A percentile compares a stretch with the other conserved stretches of the same genome.
These are phyloP conservation scores for Zaprionus taronus DNA, from an alignment of 1,140 invertebrate species.

Conservation along the genomic window DNA sequence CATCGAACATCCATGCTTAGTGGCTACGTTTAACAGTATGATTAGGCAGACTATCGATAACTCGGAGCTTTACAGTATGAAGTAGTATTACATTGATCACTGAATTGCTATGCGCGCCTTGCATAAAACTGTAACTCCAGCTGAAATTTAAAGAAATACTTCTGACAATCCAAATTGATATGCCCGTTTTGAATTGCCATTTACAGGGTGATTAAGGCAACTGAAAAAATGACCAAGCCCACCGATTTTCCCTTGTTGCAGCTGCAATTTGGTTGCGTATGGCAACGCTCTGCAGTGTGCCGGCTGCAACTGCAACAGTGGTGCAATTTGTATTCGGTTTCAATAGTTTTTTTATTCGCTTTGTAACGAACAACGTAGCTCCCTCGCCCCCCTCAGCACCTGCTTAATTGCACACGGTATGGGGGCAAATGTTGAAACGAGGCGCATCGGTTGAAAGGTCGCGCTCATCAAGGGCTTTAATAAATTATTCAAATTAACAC, in stretches of 20 bases:
- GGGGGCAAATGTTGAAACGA: conserved; percentile 16
- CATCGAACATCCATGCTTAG: too few relatives aligned
- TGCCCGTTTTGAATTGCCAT: neutral
- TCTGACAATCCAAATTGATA: neutral
- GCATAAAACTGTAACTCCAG: too few relatives aligned
- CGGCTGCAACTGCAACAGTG: conserved; percentile 53
- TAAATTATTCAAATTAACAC: conserved; percentile 84
- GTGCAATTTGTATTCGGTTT: conserved; percentile 75
- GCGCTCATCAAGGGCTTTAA: conserved; percentile 78
- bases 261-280: conserved; percentile 36
- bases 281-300: conserved; percentile 40
- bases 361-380: neutral
- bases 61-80: too few relatives aligned
- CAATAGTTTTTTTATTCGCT: conserved; percentile 57
- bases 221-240: neutral
- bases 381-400: neutral
- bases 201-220: neutral
- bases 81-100: too few relatives aligned
- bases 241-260: conserved; percentile 1
- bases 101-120: too few relatives aligned
- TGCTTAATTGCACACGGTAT: conserved; percentile 71
- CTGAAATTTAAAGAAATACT: too few relatives aligned
- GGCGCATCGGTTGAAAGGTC: conserved; percentile 66
- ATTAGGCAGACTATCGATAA: too few relatives aligned
- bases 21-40: too few relatives aligned